Base-by-base conservation (phyloP, 1,140 invertebrate genomes). In the Linepithema humile region DNA sequence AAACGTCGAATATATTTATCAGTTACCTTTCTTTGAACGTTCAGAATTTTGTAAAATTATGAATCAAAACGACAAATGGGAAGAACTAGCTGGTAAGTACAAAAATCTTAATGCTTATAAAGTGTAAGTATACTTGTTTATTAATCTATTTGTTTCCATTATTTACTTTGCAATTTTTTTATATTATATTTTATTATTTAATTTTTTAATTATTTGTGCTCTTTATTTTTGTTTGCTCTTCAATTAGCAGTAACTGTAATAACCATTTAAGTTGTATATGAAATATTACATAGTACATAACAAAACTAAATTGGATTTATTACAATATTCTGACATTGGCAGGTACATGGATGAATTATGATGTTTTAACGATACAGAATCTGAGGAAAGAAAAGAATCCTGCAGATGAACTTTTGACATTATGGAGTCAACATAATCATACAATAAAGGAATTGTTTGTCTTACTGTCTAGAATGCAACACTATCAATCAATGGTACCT, bases 381-480 rank as follows among this genome's bases (percentile, higher is more conserved):
- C 93, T 96, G 55, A 91, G 93, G 40, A 94, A 95, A 43, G 95
- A 96, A 38, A 94, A 94, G 38, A 97, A 97, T 82, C 97, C 97
- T 0, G 96, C 97, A 0, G 96, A 97, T 88, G 95, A 97, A 88
- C 94, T 99, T 4, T 94, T 99, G 23, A 96, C 95, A 43, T 93
- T 95, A 65, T 98, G 97, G 97, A 97, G 97, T 6, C 95, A 96
- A 86, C 95, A 96, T 74, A 98, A 98, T 93, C 97, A 98, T 87
- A 96, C 96, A 20, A 96, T 98, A 2, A 92, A 96, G 60, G 97
- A 98, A 92, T 93, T 99, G 6, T 98, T 98, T 92, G 94, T 96
- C 2, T 90, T 97, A 26, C 94, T 97, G 3, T 96, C 93, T 29
- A 93, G 93, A 88, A 97, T 98, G 96, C 95, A 96, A 84, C 96